phyloP scores from a whole-genome alignment of 2,888 invertebrate genomes.

The Harpalus rufipes region DNA sequence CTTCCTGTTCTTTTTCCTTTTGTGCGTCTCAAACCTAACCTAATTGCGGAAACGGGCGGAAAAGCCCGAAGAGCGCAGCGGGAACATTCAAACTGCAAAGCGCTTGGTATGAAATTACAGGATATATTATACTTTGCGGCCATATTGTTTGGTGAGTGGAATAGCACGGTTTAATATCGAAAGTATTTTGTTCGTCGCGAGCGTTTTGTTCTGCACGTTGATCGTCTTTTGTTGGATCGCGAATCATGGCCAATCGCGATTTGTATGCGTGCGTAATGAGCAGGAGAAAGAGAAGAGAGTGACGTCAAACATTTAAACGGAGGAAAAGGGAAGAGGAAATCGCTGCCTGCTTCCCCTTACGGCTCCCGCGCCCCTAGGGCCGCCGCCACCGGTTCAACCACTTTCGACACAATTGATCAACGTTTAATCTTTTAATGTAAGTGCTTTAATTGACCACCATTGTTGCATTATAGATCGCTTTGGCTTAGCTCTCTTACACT shows the following conservation, averaged over 20 bases:
- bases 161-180: constrained; percentile 57
- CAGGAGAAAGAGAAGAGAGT: constrained; percentile 6
- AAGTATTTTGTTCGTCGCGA: constrained; percentile 58
- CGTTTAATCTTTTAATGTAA: constrained; percentile 48
- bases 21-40: constrained; percentile 42
- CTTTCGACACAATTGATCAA: constrained; percentile 24
- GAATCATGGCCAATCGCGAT: constrained; percentile 61
- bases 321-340: constrained; percentile 20
- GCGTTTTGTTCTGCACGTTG: constrained; percentile 40
- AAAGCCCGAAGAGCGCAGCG: constrained; percentile 6
- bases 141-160: constrained; percentile 50
- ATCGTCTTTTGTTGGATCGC: constrained; percentile 48
- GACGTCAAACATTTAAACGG: constrained; percentile 34
- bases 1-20: neutral
- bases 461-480: constrained; percentile 21
- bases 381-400: neutral
- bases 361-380: neutral
- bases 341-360: too few relatives aligned
- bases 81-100: constrained; percentile 36
- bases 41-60: constrained; percentile 62
- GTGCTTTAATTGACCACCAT: constrained; percentile 44
- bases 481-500: neutral
- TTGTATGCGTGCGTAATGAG: constrained; percentile 59
- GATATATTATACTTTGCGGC: constrained; percentile 49
- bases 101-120: constrained; percentile 35